Conservation (phyloP, 2,888 invertebrate species). For the Endotricha flammealis region DNA sequence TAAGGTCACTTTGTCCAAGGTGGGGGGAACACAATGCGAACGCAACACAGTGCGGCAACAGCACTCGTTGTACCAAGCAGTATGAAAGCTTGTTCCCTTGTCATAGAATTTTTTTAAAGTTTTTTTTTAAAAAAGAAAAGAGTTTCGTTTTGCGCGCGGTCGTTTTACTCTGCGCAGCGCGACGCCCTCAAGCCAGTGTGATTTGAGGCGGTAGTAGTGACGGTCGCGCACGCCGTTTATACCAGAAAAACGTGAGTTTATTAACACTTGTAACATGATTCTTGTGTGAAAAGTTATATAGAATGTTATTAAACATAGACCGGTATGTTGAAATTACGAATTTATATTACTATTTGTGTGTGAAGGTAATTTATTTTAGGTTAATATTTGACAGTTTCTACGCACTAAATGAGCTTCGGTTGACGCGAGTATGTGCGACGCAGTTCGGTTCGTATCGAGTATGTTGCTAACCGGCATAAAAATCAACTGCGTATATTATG, state of each 20-base stretch:
- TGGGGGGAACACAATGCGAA: constrained; percentile 51
- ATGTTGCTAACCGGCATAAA: constrained; percentile 65
- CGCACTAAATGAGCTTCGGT: constrained; percentile 55
- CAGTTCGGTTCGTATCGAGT: constrained; percentile 55
- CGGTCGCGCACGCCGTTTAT: constrained; percentile 41
- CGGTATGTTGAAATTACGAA: constrained; percentile 20
- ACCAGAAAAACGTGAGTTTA: constrained; percentile 48
- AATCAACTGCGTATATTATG: constrained; percentile 57
- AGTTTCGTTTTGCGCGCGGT: constrained; percentile 35
- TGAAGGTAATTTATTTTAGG: constrained; percentile 42
- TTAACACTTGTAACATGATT: constrained; percentile 26
- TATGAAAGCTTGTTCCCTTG: constrained; percentile 25
- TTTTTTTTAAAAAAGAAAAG: constrained; percentile 45
- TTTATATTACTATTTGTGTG: constrained; percentile 13
- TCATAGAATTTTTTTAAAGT: constrained; percentile 37
- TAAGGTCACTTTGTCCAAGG: constrained; percentile 63
- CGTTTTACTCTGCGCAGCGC: constrained; percentile 48
- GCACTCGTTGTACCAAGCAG: constrained; percentile 10
- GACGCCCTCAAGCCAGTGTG: constrained; percentile 47
- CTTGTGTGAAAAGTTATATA: constrained; percentile 38
- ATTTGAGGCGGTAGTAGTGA: constrained; percentile 43
- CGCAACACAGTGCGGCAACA: constrained; percentile 32
- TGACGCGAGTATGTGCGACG: constrained; percentile 51
- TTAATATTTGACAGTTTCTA: constrained; percentile 59
- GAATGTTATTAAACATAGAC: constrained; percentile 17